Base-by-base conservation (phyloP, 2,888 invertebrate genomes). In the Idaea aversata region DNA sequence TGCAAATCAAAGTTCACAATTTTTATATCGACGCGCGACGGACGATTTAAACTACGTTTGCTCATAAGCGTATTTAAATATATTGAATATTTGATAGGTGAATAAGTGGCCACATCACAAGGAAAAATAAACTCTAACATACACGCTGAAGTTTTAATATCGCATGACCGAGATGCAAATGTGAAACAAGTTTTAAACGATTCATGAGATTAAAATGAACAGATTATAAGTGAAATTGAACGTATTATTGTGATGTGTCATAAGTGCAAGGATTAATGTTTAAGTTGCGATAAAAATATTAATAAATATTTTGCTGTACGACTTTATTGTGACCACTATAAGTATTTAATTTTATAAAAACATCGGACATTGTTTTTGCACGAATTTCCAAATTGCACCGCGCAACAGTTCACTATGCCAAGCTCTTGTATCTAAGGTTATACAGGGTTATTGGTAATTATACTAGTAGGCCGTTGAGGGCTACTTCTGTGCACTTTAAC, bases 71-170 rank as follows among this genome's bases (percentile, higher is more conserved):
- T 82, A 83, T 85, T 84, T 83, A 83, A 47, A 47, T 81, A 81
- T 81, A 81, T 79, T 84, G 84, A 83, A 86, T 86, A 82, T 85
- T 85, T 84, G 83, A 85, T 78, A 76, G 79, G 47, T 47, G 7
- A 47, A 13, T 47, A 47, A 47, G 47, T 47, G 47, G 13, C 47
- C 7, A 13, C 7, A 47, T 4, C 7, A 47, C 47, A 10, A 47
- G 47, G 47, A 13, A 47, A 47, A 47, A 47, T 47, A 10, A 47
- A 47, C 47, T 47, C 13, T 47, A 47, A 47, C 47, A 47, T 7
- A 47, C 7, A 13, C 13, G 13, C 0, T 47, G 7, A 47, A 47
- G 47, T 47, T 47, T 13, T 7, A 47, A 13, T 47, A 47, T 47
- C 47, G 13, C 10, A 47, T 47, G 47, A 47, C 4, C 13, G 47